Evolutionary conservation across 2,797 vertebrate genomes (phyloP).

Genomic region (Spatula clypeata): DNA sequence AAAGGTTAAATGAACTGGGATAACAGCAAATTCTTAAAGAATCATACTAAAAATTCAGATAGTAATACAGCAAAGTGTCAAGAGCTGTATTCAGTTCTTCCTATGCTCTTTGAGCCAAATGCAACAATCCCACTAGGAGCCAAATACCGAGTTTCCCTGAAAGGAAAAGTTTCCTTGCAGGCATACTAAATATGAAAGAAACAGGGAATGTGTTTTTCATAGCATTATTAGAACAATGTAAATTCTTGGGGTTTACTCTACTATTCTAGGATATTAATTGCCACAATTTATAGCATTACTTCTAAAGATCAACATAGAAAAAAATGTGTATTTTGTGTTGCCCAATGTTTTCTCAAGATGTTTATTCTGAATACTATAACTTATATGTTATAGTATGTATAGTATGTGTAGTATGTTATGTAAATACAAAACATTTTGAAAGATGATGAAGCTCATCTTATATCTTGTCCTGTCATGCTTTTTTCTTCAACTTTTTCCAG

Average conservation of each 20-base stretch:
- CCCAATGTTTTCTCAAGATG: accelerated
- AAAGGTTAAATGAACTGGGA: background rate
- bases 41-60: background rate
- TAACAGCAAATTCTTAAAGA: background rate
- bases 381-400: background rate
- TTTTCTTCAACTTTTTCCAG: background rate
- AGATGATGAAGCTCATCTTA: accelerated
- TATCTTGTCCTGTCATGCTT: accelerated
- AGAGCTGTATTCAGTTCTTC: background rate
- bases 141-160: background rate
- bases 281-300: background rate
- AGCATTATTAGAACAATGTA: background rate
- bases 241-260: background rate
- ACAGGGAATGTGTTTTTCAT: background rate
- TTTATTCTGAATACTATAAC: background rate
- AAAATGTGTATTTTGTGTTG: accelerated
- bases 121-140: background rate
- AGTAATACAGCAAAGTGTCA: background rate
- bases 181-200: background rate
- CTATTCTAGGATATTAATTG: background rate
- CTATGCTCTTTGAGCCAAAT: background rate
- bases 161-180: background rate
- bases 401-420: too few species aligned
- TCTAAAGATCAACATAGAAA: background rate
- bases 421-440: background rate